phyloP scores from a whole-genome alignment of 53 echinoderm and acorn worm genomes.

The Echinometra lucunter region DNA sequence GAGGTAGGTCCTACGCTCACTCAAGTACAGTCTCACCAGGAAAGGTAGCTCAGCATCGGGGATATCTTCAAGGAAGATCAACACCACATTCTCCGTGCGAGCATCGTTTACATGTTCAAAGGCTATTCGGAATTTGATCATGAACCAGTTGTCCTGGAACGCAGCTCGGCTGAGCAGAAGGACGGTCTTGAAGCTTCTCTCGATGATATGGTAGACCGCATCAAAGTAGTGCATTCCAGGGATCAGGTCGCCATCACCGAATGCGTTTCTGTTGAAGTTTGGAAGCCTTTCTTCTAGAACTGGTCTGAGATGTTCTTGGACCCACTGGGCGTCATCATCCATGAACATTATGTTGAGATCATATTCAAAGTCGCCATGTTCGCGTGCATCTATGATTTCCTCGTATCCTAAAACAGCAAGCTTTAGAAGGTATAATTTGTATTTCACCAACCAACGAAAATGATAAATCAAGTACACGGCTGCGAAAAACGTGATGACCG shows the following conservation, averaged over 20 bases:
- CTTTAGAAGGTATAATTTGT: not conserved
- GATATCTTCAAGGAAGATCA: slow-evolving; percentile 7
- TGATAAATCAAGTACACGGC: not conserved
- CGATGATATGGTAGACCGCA: not conserved
- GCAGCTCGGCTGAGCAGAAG: not conserved
- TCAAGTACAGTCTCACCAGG: slow-evolving; percentile 2
- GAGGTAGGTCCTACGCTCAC: not conserved
- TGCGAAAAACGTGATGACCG: not conserved
- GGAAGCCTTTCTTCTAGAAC: not conserved
- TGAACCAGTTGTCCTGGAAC: slow-evolving; percentile 10
- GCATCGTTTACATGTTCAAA: not conserved
- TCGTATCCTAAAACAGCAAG: not conserved
- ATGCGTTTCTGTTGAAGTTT: not conserved
- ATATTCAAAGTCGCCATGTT: not conserved
- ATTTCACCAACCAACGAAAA: not conserved
- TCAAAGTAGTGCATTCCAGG: not conserved
- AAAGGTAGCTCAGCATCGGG: not conserved
- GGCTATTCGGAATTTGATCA: slow-evolving; percentile 12
- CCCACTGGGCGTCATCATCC: not conserved
- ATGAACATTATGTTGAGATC: not conserved
- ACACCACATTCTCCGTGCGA: not conserved
- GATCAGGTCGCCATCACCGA: not conserved
- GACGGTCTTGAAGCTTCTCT: not conserved
- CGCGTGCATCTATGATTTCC: not conserved
- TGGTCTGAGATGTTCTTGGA: slow-evolving; percentile 8